Base-by-base conservation (phyloP, 1,140 invertebrate species). In the Batillaria attramentaria region DNA sequence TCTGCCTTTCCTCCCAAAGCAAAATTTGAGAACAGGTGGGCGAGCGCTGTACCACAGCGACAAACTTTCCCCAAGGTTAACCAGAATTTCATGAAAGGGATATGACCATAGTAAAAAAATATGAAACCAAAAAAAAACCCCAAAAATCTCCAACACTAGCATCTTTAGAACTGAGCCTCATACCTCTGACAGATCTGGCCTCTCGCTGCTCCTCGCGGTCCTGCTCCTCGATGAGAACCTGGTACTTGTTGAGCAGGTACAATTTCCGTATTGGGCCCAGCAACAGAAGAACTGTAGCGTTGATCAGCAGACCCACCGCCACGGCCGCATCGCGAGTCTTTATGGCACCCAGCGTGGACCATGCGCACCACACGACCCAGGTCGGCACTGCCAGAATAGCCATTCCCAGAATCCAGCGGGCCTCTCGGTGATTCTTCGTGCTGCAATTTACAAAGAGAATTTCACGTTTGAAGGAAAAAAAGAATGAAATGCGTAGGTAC, bases 291-390 rank as follows among this genome's bases (percentile, higher is more conserved):
- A 89, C 81, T 2, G 86, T 85, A 43, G 89, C 90, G 82, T 89
- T 89, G 35, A 90, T 78, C 46, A 92, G 78, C 69, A 91, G 87
- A 37, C 89, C 91, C 33, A 91, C 84, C 10, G 87, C 86, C 13
- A 90, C 89, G 6, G 90, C 87, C n/a, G 86, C 83, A 79, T 91
- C 89, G 13, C 90, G 72, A 60, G 87, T 85, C 72, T 86, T 83
- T 46, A 89, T 81, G 5, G 87, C 87, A 18, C 88, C 86, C 31
- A 91, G 83, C 8, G 86, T 87, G 6, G 91, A 87, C 8, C 91
- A 87, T 5, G 91, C 79, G n/a, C 89, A 89, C 91, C 92, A 92
- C 2, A 90, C 84, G 8, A 91, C 79, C 91, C 92, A 92, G n/a
- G 87, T 82, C 10, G 89, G 85, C 18, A 89, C 86, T 20, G 87